phyloP scores from a whole-genome alignment of 2,113 vertebrate species.

The Mus spicilegus region DNA sequence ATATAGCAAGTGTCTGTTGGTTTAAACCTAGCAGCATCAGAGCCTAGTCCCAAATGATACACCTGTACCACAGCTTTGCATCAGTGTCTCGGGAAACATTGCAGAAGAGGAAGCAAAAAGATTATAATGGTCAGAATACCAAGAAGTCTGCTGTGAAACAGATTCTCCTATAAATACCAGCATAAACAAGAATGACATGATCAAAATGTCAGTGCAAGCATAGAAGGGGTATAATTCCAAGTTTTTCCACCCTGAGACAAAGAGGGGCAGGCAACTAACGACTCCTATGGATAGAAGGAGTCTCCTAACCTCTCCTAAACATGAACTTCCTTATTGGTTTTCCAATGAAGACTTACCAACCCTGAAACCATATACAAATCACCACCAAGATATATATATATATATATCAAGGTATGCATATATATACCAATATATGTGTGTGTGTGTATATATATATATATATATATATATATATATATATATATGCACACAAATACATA shows the following conservation, averaged over 20 bases:
- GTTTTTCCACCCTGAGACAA: not conserved
- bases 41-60: not conserved
- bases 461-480: no score
- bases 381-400: not conserved
- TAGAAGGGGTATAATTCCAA: not conserved
- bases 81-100: not conserved
- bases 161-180: not conserved
- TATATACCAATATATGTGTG: no score
- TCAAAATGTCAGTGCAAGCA: not conserved
- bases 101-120: not conserved
- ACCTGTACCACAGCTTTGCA: not conserved
- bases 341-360: not conserved
- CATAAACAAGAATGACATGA: not conserved
- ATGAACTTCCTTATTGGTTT: not conserved
- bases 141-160: not conserved
- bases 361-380: not conserved
- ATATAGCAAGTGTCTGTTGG: not conserved
- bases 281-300: rapidly evolving
- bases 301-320: no score
- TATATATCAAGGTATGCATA: no score
- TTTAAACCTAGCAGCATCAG: not conserved
- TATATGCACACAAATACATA: no score
- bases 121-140: not conserved
- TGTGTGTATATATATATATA: no score
- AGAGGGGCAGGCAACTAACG: not conserved